Base-by-base conservation (phyloP, 2,797 vertebrate species). In the Mormyrus hasselquistii region DNA sequence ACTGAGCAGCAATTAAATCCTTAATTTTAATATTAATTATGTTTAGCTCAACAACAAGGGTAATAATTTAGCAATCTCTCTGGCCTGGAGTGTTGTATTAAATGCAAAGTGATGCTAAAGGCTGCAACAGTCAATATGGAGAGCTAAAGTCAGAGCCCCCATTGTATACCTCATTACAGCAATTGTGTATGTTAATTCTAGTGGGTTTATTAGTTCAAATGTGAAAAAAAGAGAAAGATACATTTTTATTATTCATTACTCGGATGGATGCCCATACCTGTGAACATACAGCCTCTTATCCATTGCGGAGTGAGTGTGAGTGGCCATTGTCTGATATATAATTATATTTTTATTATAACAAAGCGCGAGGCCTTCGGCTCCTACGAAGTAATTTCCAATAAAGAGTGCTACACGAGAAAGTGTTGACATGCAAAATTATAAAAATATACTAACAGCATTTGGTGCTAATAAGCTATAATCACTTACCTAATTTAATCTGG, bases 21-120 rank as follows among this genome's bases (percentile, higher is more conserved):
- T 96, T 95, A 93, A 96, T 96, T 96, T 96, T 94, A 96, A 96
- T 96, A 96, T 95, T 95, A 96, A 96, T 96, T 95, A 96, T 95
- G 95, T 94, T 95, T 94, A 96, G 95, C 95, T 95, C 91, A 92
- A 96, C 95, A 96, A 95, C 94, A 95, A 73, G 94, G 93, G 94
- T 96, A 96, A 95, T 96, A 95, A 96, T 96, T 94, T 93, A 94
- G 96, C 95, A 95, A 95, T 95, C 94, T 94, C 94, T 96, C 94
- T 95, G 95, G 95, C 95, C 96, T 94, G 93, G 93, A 96, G 95
- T 96, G 95, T 94, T 94, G 95, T 95, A 96, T 96, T 95, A 96
- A 96, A 96, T 96, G 95, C 94, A 95, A 96, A 96, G 94, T 94
- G 94, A 93, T 92, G 95, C 96, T 96, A 91, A 95, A 94, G 96